Conservation (phyloP, 2,888 invertebrate genomes). For the Mesochorus sp. region DNA sequence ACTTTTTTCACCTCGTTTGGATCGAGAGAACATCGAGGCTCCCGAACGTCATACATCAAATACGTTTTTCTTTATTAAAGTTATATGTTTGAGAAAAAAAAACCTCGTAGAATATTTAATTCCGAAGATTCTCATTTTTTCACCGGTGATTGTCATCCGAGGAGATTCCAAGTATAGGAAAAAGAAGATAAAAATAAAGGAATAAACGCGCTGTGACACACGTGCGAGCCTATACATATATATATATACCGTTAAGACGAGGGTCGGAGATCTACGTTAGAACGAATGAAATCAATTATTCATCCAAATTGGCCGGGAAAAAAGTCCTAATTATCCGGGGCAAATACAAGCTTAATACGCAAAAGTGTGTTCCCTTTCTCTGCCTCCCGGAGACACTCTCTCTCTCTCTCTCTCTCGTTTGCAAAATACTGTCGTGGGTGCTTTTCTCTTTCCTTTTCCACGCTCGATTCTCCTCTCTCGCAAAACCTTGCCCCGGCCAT, state of each 20-base stretch:
- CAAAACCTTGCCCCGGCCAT: slow-evolving; percentile 68
- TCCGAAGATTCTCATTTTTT: slow-evolving; percentile 76
- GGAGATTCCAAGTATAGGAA: slow-evolving; percentile 73
- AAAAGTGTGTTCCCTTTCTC: slow-evolving; percentile 71
- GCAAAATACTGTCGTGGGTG: slow-evolving; percentile 36
- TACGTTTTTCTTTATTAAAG: slow-evolving; percentile 80
- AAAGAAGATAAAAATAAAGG: slow-evolving; percentile 48
- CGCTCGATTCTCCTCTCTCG: slow-evolving; percentile 68
- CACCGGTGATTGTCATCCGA: slow-evolving; percentile 79
- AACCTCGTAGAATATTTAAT: slow-evolving; percentile 78
- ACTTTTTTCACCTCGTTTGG: slow-evolving; percentile 67
- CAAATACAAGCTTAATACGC: slow-evolving; percentile 81
- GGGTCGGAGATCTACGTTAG: slow-evolving; percentile 62
- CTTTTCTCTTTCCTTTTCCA: slow-evolving; percentile 56
- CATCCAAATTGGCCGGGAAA: slow-evolving; percentile 80
- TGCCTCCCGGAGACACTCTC: slow-evolving; percentile 38
- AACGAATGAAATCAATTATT: slow-evolving; percentile 81
- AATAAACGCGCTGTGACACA: slow-evolving; percentile 18
- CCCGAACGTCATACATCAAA: slow-evolving; percentile 77
- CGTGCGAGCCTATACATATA: neutral
- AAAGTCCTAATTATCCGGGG: slow-evolving; percentile 82
- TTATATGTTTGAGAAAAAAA: slow-evolving; percentile 76
- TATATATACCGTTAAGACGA: slow-evolving; percentile 23
- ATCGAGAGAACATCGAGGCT: slow-evolving; percentile 36
- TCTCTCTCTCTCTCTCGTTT: slow-evolving; percentile 31